A percentile compares a stretch with the other conserved stretches of the same genome.
Evolutionary conservation across 2,113 vertebrate species (phyloP).

Genomic region (Trichechus manatus): DNA sequence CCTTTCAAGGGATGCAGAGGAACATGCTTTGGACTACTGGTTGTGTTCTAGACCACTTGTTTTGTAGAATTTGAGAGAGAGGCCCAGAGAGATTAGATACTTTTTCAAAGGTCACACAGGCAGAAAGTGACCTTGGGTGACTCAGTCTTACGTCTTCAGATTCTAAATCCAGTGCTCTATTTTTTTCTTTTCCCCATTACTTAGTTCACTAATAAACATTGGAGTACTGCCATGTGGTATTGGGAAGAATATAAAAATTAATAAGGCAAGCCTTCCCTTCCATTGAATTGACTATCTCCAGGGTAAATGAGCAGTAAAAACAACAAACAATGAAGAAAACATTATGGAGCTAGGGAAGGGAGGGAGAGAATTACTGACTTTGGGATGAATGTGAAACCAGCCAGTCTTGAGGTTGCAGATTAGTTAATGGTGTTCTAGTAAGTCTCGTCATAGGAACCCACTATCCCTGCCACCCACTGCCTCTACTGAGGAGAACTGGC

Average conservation of each 20-base stretch:
- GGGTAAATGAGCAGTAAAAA: neutral
- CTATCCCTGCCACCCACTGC: neutral
- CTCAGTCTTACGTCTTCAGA: neutral
- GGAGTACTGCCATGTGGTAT: neutral
- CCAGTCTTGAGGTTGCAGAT: neutral
- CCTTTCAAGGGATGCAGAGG: neutral
- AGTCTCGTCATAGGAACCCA: neutral
- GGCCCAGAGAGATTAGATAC: neutral
- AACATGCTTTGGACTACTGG: neutral
- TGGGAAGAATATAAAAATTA: neutral
- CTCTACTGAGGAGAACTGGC: neutral
- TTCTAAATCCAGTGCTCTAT: neutral
- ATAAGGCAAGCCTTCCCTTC: neutral
- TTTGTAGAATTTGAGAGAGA: neutral
- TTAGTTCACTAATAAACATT: constrained; percentile 42
- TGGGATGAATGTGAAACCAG: neutral
- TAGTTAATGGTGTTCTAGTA: neutral
- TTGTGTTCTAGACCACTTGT: neutral
- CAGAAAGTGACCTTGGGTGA: neutral
- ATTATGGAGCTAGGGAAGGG: neutral
- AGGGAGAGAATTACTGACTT: neutral
- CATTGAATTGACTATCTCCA: neutral
- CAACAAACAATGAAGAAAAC: neutral
- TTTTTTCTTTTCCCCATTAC: neutral
- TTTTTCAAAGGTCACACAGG: neutral